Evolutionary conservation across 2,113 vertebrate species (phyloP), one percentile per base, ranked within the genome.

Genomic region (Corvus hawaiiensis): DNA sequence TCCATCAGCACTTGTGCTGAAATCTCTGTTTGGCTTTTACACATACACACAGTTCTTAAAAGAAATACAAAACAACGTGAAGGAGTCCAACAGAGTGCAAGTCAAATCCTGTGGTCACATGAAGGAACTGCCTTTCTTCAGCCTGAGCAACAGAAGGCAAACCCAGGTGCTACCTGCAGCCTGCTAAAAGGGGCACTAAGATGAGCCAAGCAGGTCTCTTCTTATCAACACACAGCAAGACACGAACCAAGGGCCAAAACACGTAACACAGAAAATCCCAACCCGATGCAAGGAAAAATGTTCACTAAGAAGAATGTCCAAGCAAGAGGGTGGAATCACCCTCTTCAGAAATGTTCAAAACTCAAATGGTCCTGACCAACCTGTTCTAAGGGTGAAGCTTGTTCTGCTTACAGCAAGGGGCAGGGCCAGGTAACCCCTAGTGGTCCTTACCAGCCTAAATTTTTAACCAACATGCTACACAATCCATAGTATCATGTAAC

Each of bases 281-380:
- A 39, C 7, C 0, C 0, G 9, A 33, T 12, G 2, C 1, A 44
- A 48, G 16, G 10, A 33, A 71, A 58, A 92, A 61, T 2, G 2
- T 41, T 68, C 41, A 52, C 48, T 35, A 74, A 56, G 3, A 55
- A 48, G 9, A 78, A 62, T 26, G 33, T 20, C 74, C 18, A 62
- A 87, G 51, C 43, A 89, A 55, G 18, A 59, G 6, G 10, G 6
- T 41, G 27, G 9, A 75, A 87, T 41, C 18, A 27, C 7, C 3
- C 28, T 49, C 83, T 84, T 3, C 7, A 4, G 16, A 56, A 76
- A 69, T 49, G 22, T 85, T 61, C 27, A 43, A 32, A 66, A 86
- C 11, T 51, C 62, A 63, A 54, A 21, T 5, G 11, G 28, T 52
- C 28, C 43, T 67, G 73, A n/a, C 39, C 30, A 67, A 26, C 26